These are phyloP conservation scores for Corythornis cristatus DNA, from an alignment of 2,113 vertebrate species.

Conservation along the genomic window DNA sequence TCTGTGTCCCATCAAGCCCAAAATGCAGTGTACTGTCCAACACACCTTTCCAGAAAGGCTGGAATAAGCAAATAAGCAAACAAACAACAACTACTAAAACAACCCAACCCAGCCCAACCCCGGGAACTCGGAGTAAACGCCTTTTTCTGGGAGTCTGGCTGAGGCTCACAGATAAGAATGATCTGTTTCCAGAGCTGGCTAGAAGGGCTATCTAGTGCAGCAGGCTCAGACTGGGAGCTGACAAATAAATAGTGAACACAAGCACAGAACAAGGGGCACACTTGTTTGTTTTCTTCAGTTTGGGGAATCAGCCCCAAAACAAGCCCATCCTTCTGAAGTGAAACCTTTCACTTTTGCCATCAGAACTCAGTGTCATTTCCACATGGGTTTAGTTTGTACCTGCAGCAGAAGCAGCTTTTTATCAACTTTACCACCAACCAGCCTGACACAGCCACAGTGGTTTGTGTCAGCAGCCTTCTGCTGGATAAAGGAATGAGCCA, in stretches of 20 bases:
- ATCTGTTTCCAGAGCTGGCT: not conserved
- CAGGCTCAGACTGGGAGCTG: not conserved
- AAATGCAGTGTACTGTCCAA: not conserved
- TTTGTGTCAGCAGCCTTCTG: not conserved
- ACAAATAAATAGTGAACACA: not conserved
- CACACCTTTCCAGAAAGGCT: slow-evolving; percentile 29
- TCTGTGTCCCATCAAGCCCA: not conserved
- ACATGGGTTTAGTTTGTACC: fast-evolving
- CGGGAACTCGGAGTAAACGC: not conserved
- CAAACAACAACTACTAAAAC: not conserved
- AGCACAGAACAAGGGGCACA: not conserved
- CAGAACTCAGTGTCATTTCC: not conserved
- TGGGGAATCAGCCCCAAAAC: not conserved
- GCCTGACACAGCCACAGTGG: not conserved
- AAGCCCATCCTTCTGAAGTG: not conserved
- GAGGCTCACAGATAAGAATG: slow-evolving; percentile 20
- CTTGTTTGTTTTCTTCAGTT: not conserved
- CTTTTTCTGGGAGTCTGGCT: slow-evolving; percentile 35
- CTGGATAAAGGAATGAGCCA: not conserved
- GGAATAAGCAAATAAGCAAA: not conserved
- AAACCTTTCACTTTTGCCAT: not conserved
- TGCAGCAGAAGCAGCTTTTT: not conserved
- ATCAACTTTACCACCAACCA: not conserved
- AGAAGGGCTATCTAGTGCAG: not conserved
- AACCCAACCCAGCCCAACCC: slow-evolving; percentile 48